These are phyloP conservation scores for Oceanites oceanicus DNA, from an alignment of 2,113 vertebrate species.

Conservation along the genomic window DNA sequence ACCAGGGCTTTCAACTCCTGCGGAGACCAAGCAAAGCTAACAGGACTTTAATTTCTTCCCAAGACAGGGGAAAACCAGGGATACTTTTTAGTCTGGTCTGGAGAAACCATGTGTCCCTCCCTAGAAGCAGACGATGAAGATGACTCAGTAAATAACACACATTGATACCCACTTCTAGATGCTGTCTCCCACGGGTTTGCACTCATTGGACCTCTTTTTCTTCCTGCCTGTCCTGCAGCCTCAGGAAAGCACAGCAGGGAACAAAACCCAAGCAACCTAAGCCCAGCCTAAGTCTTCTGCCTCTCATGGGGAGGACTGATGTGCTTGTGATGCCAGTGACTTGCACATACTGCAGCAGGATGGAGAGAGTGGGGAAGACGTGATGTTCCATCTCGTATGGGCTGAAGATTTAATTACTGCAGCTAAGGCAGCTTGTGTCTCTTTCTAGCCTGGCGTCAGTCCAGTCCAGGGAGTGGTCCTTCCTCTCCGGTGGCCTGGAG, in stretches of 20 bases:
- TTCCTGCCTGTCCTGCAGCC: background rate
- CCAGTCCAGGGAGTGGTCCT: slow-evolving; percentile 50
- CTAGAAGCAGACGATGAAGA: background rate
- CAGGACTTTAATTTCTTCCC: background rate
- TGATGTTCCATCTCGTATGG: background rate
- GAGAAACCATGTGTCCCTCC: background rate
- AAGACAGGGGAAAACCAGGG: background rate
- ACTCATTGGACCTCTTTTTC: background rate
- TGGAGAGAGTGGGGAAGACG: background rate
- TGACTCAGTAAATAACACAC: background rate
- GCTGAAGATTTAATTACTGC: background rate
- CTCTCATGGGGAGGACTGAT: background rate
- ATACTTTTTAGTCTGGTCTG: background rate
- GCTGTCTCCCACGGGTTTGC: background rate
- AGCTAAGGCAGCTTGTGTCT: slow-evolving; percentile 6
- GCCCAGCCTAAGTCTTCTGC: background rate
- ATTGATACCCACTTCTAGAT: background rate
- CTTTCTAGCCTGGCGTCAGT: background rate
- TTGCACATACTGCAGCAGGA: background rate
- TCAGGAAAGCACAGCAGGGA: background rate
- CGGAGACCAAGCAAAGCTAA: background rate
- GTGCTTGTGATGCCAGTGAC: background rate
- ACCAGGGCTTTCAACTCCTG: background rate
- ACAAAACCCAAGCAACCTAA: background rate
- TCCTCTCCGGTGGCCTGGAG: slow-evolving; percentile 34